A percentile compares a stretch with the other conserved stretches of the same genome.
Conservation (phyloP, 2,797 vertebrate genomes). For the Arrhamphus sclerolepis region DNA sequence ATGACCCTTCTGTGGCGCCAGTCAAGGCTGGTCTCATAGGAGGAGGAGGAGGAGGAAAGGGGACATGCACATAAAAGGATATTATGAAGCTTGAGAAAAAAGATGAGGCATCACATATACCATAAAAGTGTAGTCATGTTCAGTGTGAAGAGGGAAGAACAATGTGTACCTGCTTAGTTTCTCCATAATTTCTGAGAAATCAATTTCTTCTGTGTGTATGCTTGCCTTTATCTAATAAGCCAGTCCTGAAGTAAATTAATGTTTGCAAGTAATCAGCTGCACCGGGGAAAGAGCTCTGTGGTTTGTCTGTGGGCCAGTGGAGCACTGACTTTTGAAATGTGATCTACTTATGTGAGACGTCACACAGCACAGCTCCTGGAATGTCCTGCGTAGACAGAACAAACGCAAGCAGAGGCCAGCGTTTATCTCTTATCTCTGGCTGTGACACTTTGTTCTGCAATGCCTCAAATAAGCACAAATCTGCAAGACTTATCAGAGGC, state of each 20-base stretch:
- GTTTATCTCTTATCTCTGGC: conserved; percentile 64
- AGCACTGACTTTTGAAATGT: conserved; percentile 63
- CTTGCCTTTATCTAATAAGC: conserved; percentile 45
- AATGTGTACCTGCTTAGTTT: conserved; percentile 29
- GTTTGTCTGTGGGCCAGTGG: conserved; percentile 48
- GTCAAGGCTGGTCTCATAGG: conserved; percentile 49
- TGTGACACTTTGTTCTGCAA: conserved; percentile 60
- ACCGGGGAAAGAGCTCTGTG: conserved; percentile 46
- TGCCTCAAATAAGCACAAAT: conserved; percentile 35
- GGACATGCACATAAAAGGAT: conserved; percentile 33
- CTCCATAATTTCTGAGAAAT: conserved; percentile 30
- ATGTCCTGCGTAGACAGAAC: conserved; percentile 64
- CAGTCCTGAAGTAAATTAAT: conserved; percentile 38
- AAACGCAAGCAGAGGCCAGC: conserved; percentile 50
- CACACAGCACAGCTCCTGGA: conserved; percentile 69
- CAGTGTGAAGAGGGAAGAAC: conserved; percentile 19
- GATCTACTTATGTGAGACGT: conserved; percentile 64
- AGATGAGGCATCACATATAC: conserved; percentile 16
- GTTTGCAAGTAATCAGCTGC: conserved; percentile 54
- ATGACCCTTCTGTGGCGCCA: conserved; percentile 76
- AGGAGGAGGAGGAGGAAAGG: conserved; percentile 23
- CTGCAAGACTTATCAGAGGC: conserved; percentile 17
- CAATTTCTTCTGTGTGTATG: conserved; percentile 40
- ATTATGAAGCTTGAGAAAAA: conserved; percentile 42
- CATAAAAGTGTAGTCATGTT: conserved; percentile 14